phyloP scores from a whole-genome alignment of 2,113 vertebrate species.

The Mystacornis crossleyi region DNA sequence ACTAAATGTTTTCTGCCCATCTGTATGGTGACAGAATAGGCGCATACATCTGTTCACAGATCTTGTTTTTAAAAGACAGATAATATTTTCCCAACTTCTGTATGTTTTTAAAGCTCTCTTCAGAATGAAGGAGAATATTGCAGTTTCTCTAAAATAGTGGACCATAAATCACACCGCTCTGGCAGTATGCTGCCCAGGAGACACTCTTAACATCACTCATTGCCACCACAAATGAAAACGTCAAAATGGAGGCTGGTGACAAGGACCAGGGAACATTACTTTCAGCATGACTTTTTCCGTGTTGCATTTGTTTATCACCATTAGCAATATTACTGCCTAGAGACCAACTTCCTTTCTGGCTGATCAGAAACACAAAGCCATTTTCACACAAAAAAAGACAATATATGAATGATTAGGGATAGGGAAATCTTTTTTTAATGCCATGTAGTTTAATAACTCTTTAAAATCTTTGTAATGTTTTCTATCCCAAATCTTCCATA shows the following conservation, averaged over 20 bases:
- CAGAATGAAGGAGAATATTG: not conserved
- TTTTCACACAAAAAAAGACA: not conserved
- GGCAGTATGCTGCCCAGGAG: slow-evolving; percentile 7
- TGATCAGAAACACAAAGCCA: slow-evolving; percentile 13
- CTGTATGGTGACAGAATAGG: slow-evolving; percentile 59
- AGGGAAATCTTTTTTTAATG: not conserved
- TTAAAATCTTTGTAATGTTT: not conserved
- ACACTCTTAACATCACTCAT: not conserved
- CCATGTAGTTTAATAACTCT: not conserved
- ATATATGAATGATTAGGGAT: not conserved
- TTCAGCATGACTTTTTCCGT: not conserved
- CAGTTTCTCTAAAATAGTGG: not conserved
- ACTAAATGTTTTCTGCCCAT: slow-evolving; percentile 42
- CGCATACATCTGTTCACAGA: slow-evolving; percentile 15
- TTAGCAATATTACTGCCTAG: not conserved
- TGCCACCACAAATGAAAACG: slow-evolving; percentile 14
- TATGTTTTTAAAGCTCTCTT: slow-evolving; percentile 4
- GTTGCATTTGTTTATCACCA: not conserved
- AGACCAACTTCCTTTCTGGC: not conserved
- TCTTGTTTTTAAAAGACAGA: slow-evolving; percentile 48
- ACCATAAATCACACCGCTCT: slow-evolving; percentile 27
- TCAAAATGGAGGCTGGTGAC: not conserved
- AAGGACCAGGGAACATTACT: not conserved
- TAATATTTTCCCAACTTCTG: slow-evolving; percentile 40
- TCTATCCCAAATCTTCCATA: not conserved